phyloP scores from a whole-genome alignment of 2,888 invertebrate genomes.

The Iphiclides podalirius region DNA sequence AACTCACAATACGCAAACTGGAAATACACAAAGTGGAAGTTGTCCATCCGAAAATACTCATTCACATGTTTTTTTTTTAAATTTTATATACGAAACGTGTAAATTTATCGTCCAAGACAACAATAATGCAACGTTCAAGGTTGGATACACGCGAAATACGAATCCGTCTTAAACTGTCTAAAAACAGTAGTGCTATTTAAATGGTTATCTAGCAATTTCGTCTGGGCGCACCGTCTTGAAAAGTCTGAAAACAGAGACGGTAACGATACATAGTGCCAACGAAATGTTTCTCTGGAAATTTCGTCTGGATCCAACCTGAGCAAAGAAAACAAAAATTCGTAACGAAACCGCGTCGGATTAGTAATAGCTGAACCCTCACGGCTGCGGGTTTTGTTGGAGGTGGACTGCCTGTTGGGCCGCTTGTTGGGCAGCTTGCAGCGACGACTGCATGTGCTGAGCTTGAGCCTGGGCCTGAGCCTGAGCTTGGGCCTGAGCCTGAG shows the following conservation, averaged over 20 bases:
- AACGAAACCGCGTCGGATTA: slow-evolving; percentile 81
- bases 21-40: slow-evolving; percentile 28
- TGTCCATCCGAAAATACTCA: slow-evolving; percentile 31
- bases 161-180: no score
- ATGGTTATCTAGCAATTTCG: no score
- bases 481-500: slow-evolving; percentile 34
- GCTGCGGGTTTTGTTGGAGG: slow-evolving; percentile 79
- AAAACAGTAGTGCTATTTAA: no score
- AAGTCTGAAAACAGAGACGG: no score
- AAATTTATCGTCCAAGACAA: no score
- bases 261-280: no score
- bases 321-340: neutral
- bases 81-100: slow-evolving; percentile 17
- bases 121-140: no score
- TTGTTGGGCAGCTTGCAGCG: slow-evolving; percentile 58
- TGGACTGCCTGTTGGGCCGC: slow-evolving; percentile 77
- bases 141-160: no score
- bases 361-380: slow-evolving; percentile 92
- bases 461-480: slow-evolving; percentile 57
- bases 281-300: slow-evolving; percentile 1
- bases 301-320: slow-evolving; percentile 29
- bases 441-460: slow-evolving; percentile 56
- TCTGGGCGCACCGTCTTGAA: no score
- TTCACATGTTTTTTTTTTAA: no score
- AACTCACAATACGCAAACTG: no score